Evolutionary conservation across 1,140 invertebrate genomes (phyloP).

Genomic region (Caenorhabditis briggsae): DNA sequence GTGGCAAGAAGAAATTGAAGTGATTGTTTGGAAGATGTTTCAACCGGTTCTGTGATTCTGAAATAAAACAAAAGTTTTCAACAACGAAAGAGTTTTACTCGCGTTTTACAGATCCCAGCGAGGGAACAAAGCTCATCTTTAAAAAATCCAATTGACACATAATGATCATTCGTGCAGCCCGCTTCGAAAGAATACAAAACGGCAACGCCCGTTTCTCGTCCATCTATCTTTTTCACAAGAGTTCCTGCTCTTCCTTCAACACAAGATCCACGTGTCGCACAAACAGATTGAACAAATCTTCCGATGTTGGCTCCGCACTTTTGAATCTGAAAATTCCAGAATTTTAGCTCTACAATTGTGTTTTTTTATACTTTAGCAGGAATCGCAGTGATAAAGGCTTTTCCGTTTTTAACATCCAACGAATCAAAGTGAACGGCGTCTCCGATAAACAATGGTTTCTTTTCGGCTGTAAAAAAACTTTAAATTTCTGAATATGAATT

Average conservation of each 20-base stretch:
- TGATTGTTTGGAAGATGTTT: not conserved
- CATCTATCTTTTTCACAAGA: constrained; percentile 6
- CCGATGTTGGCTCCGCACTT: not conserved
- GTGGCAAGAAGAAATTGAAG: too few species aligned
- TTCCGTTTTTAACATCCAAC: not conserved
- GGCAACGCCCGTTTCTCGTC: not conserved
- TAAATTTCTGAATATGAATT: not conserved
- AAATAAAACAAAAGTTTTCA: not conserved
- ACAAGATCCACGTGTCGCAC: not conserved
- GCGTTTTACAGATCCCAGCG: not conserved
- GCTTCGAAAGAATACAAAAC: not conserved
- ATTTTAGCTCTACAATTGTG: not conserved
- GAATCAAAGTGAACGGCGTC: constrained; percentile 5
- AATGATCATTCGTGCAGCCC: not conserved
- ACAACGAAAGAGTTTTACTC: not conserved
- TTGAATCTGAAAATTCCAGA: not conserved
- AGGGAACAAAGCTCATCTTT: not conserved
- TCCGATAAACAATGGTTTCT: not conserved
- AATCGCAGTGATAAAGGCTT: not conserved
- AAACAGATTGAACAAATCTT: not conserved
- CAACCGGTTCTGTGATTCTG: not conserved
- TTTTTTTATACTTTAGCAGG: not conserved
- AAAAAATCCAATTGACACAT: not conserved
- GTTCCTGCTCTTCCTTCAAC: not conserved
- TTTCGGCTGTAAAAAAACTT: not conserved